Evolutionary conservation across 1,140 invertebrate genomes (phyloP).

Genomic region (Mylabris phalerata): DNA sequence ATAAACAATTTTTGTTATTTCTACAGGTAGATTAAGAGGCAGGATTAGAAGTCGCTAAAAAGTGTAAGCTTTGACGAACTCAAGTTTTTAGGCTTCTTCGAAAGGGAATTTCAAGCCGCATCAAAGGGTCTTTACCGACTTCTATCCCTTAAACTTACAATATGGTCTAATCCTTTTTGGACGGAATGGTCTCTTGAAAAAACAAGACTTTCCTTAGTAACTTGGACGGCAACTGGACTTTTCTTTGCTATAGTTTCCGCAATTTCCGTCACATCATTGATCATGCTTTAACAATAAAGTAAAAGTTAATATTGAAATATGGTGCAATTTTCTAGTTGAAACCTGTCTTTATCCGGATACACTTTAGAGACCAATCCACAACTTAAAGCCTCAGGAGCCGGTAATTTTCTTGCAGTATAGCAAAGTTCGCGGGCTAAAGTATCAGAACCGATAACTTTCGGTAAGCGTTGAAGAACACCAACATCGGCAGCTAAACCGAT

Average conservation of each 20-base stretch:
- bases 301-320: neutral
- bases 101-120: neutral
- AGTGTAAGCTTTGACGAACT: too few species aligned
- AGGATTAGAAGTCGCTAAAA: too few species aligned
- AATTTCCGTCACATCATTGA: slow-evolving; percentile 63
- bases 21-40: slow-evolving; percentile 1
- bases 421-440: slow-evolving; percentile 82
- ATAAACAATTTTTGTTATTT: slow-evolving; percentile 1
- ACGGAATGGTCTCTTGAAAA: slow-evolving; percentile 85
- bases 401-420: slow-evolving; percentile 78
- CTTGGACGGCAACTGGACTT: slow-evolving; percentile 91
- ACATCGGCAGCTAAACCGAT: slow-evolving; percentile 91
- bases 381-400: slow-evolving; percentile 68
- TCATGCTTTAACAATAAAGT: slow-evolving; percentile 47
- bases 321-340: slow-evolving; percentile 16
- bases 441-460: slow-evolving; percentile 85
- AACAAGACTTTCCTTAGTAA: slow-evolving; percentile 74
- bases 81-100: too few species aligned
- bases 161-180: slow-evolving; percentile 77
- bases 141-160: slow-evolving; percentile 52
- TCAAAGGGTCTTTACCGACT: neutral
- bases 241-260: slow-evolving; percentile 79
- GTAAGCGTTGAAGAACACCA: slow-evolving; percentile 86
- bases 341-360: slow-evolving; percentile 64
- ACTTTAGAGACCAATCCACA: slow-evolving; percentile 71